Evolutionary conservation across 1,140 invertebrate genomes (phyloP), one percentile per base, ranked within the genome.

Genomic region (Brachionus koreanus): DNA sequence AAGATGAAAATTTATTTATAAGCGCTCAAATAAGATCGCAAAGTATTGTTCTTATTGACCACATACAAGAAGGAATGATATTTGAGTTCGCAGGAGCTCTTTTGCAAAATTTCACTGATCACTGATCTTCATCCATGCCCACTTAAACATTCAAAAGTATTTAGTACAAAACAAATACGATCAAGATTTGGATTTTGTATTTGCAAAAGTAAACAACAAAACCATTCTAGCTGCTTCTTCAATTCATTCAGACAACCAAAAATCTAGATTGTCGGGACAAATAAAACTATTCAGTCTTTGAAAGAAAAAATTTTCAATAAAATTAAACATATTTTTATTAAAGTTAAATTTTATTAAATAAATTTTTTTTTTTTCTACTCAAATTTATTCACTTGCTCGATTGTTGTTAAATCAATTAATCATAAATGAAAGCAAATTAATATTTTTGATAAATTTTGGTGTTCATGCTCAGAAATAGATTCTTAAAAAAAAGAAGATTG

Each of bases 1-100:
- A 84, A 29, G 82, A 83, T 61, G 85, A 86, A 79, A 84, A 86
- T 74, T 83, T 86, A n/a, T 82, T 86, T 9, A 82, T 86, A 65
- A 82, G 84, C 13, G 83, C 84, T 39, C 85, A 85, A 49, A 79
- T 83, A 1, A 42, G 84, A 5, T 85, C 85, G 5, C 65, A 82
- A 19, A 79, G 13, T 43, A 33, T 79, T 33, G 9, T 35, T 43
- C 16, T 42, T 61, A 61, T 65, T 23, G 76, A 79, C 13, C 25
- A 61, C 1, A 65, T 57, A 19, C 76, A 79, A 79, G 76, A 79
- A 25, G 76, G 76, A 25, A n/a, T 61, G 4, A 19, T 79, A 12
- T 79, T 61, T 65, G n/a, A 37, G 13, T 79, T 79, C 16, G 49
- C 61, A 16, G 76, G 76, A 37, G 4, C 4, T 2, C 23, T 65